A percentile compares a stretch with the other conserved stretches of the same genome.
These are phyloP conservation scores for Chrysomela aeneicollis DNA, from an alignment of 2,888 invertebrate genomes.

Conservation along the genomic window DNA sequence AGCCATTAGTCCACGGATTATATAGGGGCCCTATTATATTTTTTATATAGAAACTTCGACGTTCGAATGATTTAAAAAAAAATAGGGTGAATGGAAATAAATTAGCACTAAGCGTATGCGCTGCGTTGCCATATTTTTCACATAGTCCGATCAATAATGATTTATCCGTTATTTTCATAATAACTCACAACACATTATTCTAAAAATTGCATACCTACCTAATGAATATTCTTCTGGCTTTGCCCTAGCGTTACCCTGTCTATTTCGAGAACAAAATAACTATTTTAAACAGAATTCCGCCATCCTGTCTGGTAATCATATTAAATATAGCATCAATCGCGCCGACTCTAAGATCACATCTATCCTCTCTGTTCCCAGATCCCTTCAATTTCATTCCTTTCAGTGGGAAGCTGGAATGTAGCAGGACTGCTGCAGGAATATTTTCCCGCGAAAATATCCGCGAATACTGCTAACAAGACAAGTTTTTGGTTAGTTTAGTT, in stretches of 20 bases:
- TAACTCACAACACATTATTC: neutral
- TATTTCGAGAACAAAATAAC: neutral
- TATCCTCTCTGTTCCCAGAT: neutral
- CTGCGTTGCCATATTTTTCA: neutral
- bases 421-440: neutral
- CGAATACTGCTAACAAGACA: neutral
- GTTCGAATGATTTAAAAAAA: too few species aligned
- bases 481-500: neutral
- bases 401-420: neutral
- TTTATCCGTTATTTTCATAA: neutral
- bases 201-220: neutral
- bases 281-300: neutral
- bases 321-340: neutral
- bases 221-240: neutral
- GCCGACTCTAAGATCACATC: neutral
- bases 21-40: too few species aligned
- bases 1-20: too few species aligned
- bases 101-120: too few species aligned
- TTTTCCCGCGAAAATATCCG: slow-evolving; percentile 2
- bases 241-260: neutral
- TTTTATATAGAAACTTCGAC: too few species aligned
- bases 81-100: too few species aligned
- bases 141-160: neutral
- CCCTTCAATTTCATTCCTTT: neutral
- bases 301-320: neutral